Base-by-base conservation (phyloP, 2,797 vertebrate genomes). In the Acrocephalus scirpaceus region DNA sequence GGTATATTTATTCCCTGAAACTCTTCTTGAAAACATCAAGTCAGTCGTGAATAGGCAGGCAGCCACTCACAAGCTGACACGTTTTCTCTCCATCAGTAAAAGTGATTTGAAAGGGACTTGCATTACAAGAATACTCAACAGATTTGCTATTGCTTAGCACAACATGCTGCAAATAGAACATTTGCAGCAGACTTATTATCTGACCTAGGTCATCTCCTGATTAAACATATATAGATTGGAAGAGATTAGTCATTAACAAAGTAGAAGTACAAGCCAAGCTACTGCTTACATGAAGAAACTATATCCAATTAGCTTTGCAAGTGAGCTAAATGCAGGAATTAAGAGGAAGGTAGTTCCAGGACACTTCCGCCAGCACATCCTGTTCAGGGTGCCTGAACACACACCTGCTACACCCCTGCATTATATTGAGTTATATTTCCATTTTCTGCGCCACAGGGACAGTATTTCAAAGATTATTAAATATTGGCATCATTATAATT, bases 281-380 rank as follows among this genome's bases (percentile, higher is more conserved):
- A 84, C 72, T 73, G 81, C 74, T 96, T 92, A 77, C 81, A 79
- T 0, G 7, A 81, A 92, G 84, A 92, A 81, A 69, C 45, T 66
- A 70, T 70, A 95, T 66, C 88, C 92, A 95, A 93, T 93, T 94
- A 95, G 50, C 72, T 95, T 83, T 92, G 79, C 90, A 94, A 95
- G 84, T 38, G 93, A 97, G 70, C 90, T 94, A 90, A 92, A 91
- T 92, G 69, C 62, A 94, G 94, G 95, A 96, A 92, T 92, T 95
- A 95, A 69, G 62, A 80, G 85, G n/a, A 92, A 87, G 76, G 89
- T 73, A 70, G 94, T 89, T 97, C 80, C 92, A 97, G 96, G 94
- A 95, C 94, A 95, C 56, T 91, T 91, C 58, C 61, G 73, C 88
- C 82, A 92, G 67, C 66, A 71, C 5, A 19, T 90, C 94, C 61